Conservation (phyloP, 2,797 vertebrate species). For the Cossypha dichroa region DNA sequence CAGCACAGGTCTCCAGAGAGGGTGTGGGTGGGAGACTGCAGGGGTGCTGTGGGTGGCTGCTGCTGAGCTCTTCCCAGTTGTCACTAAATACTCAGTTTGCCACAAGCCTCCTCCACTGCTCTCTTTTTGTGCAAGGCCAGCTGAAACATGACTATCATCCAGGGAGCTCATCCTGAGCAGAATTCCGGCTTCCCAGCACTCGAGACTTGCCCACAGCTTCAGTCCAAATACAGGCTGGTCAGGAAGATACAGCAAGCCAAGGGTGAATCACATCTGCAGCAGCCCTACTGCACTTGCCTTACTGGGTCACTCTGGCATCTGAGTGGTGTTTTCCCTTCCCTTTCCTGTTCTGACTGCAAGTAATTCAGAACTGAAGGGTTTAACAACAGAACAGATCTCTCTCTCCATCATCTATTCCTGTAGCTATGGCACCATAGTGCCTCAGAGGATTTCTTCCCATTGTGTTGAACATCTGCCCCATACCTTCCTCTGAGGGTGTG, state of each 20-base stretch:
- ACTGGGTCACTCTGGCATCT: fast-evolving
- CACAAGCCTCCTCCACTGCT: neutral
- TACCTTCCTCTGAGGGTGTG: fast-evolving
- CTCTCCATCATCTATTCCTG: neutral
- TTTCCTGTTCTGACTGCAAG: neutral
- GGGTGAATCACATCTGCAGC: fast-evolving
- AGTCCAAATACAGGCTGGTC: neutral
- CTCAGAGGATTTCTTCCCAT: neutral
- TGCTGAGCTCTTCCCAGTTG: neutral
- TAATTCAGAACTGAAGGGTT: neutral
- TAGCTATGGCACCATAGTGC: fast-evolving
- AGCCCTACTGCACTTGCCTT: neutral
- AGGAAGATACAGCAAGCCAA: neutral
- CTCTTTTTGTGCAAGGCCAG: neutral
- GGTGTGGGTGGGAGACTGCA: neutral
- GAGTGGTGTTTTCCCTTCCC: neutral
- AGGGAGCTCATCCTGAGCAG: fast-evolving
- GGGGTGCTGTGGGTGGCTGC: neutral
- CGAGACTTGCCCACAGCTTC: fast-evolving
- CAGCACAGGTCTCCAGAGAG: slow-evolving; percentile 12
- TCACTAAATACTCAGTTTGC: neutral
- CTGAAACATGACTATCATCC: fast-evolving
- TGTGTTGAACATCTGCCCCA: neutral
- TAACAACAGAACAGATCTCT: neutral
- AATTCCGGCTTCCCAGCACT: neutral